These are phyloP conservation scores for Chaetodon trifasciatus DNA, from an alignment of 2,797 vertebrate species.

Conservation along the genomic window DNA sequence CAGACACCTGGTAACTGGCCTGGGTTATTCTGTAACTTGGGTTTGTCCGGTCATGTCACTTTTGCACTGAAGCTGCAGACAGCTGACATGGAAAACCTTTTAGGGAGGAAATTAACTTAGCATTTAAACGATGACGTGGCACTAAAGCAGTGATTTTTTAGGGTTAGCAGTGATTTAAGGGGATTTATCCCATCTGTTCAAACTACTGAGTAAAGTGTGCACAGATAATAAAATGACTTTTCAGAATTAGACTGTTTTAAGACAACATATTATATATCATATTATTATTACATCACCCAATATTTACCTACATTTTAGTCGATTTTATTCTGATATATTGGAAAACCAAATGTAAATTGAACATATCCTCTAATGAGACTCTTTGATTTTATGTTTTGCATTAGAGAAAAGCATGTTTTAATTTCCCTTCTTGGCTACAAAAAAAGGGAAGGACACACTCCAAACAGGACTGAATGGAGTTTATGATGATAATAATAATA, in stretches of 20 bases:
- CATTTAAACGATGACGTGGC: background rate
- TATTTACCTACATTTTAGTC: background rate
- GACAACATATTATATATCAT: background rate
- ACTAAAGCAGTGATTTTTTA: background rate
- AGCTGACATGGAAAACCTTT: background rate
- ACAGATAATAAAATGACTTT: background rate
- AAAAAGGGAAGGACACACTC: background rate
- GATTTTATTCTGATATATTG: background rate
- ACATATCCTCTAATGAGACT: background rate
- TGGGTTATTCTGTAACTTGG: background rate
- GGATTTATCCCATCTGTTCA: background rate
- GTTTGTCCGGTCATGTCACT: background rate
- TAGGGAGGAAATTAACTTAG: background rate
- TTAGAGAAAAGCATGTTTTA: background rate
- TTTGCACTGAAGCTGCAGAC: background rate
- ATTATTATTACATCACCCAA: background rate
- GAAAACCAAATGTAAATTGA: slow-evolving; percentile 1
- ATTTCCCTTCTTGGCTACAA: slow-evolving; percentile 1
- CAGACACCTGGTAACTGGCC: background rate
- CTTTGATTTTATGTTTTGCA: background rate
- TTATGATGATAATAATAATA: slow-evolving; percentile 19
- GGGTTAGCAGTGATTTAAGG: background rate
- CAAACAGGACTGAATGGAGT: slow-evolving; percentile 9
- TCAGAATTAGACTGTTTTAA: background rate
- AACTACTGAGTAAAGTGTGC: background rate